Evolutionary conservation across 2,797 vertebrate genomes (phyloP).

Genomic region (Nasua narica): DNA sequence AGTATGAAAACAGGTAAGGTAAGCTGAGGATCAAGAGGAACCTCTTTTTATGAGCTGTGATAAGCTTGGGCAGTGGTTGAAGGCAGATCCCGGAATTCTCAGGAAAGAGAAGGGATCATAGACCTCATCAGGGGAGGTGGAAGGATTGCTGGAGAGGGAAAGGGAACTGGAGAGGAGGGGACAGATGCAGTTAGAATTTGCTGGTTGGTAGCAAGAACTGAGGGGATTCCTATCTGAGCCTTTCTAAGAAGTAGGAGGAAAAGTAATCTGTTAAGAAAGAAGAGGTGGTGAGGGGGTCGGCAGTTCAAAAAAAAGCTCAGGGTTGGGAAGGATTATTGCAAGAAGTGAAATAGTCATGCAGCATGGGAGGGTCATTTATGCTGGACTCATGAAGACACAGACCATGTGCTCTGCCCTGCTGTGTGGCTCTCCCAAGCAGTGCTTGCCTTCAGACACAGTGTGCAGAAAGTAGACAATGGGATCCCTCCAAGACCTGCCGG

Average conservation of each 20-base stretch:
- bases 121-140: background rate
- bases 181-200: background rate
- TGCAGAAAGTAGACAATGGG: background rate
- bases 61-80: background rate
- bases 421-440: too few relatives aligned
- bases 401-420: rapidly evolving
- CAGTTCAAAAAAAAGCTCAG: background rate
- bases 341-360: background rate
- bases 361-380: background rate
- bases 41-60: background rate
- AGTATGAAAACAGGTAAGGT: background rate
- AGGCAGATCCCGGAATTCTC: background rate
- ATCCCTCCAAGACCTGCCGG: background rate
- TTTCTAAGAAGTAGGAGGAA: background rate
- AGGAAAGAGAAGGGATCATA: background rate
- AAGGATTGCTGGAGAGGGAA: background rate
- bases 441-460: background rate
- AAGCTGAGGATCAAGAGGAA: background rate
- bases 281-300: background rate
- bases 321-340: background rate
- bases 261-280: background rate
- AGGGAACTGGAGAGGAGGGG: background rate
- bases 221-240: background rate
- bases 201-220: background rate
- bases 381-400: background rate